Evolutionary conservation across 2,113 vertebrate species (phyloP).

Genomic region (Falco punctatus): DNA sequence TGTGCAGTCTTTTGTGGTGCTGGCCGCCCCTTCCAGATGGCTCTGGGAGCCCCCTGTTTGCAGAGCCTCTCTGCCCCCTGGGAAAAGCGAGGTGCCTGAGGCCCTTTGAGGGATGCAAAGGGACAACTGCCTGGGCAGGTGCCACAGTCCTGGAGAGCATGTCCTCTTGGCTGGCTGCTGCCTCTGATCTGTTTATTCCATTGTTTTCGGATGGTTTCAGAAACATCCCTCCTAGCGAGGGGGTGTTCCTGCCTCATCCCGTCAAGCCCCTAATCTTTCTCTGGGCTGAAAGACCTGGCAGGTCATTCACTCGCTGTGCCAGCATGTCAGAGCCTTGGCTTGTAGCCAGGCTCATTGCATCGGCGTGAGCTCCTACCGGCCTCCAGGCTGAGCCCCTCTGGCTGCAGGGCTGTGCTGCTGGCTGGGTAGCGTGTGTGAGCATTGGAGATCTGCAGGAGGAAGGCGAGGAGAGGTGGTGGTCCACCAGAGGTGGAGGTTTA

Average conservation of each 20-base stretch:
- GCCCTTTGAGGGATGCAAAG: neutral
- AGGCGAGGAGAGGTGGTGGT: neutral
- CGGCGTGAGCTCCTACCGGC: neutral
- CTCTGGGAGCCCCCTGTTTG: neutral
- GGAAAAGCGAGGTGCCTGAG: neutral
- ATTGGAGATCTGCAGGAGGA: neutral
- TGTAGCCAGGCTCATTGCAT: neutral
- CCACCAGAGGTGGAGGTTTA: neutral
- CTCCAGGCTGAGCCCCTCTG: neutral
- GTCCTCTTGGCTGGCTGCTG: neutral
- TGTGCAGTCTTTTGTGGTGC: accelerated
- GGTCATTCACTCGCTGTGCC: neutral
- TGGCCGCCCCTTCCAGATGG: neutral
- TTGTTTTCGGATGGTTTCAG: neutral
- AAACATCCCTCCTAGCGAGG: neutral
- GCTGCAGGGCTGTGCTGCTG: neutral
- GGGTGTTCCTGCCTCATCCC: neutral
- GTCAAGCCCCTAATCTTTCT: neutral
- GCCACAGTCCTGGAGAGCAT: neutral
- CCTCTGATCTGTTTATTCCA: neutral
- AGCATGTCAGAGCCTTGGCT: neutral
- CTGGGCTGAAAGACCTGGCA: neutral
- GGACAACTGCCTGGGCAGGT: neutral
- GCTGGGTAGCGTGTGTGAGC: neutral
- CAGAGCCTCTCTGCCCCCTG: neutral